Percentiles rank a stretch among this genome's conserved stretches.
These are phyloP conservation scores for Zonotrichia leucophrys DNA, from an alignment of 2,113 vertebrate genomes.

Conservation along the genomic window DNA sequence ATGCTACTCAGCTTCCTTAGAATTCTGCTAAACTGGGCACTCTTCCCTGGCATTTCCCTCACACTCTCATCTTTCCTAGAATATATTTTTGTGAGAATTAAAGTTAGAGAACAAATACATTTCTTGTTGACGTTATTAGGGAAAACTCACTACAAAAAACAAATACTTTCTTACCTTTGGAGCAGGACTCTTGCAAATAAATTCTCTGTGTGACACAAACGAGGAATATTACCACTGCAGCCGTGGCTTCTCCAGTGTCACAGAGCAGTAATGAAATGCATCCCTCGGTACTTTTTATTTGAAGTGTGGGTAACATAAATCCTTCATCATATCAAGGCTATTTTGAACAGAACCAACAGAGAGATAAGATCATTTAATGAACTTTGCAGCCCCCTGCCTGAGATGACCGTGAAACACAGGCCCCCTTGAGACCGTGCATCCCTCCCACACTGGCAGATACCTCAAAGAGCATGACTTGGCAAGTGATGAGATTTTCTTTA, in stretches of 20 bases:
- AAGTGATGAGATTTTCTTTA: slow-evolving; percentile 52
- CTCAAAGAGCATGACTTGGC: slow-evolving; percentile 68
- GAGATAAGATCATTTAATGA: slow-evolving; percentile 75
- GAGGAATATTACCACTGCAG: slow-evolving; percentile 17
- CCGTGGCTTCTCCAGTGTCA: slow-evolving; percentile 45
- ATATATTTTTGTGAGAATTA: neutral
- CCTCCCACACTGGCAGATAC: slow-evolving; percentile 73
- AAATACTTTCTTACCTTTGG: slow-evolving; percentile 65
- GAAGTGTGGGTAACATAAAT: slow-evolving; percentile 70
- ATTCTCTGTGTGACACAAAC: slow-evolving; percentile 38
- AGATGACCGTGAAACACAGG: slow-evolving; percentile 70
- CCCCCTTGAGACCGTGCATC: slow-evolving; percentile 4
- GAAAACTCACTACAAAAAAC: neutral
- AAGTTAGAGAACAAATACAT: neutral
- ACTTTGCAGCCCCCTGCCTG: slow-evolving; percentile 73
- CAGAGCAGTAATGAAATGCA: slow-evolving; percentile 58
- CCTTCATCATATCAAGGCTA: slow-evolving; percentile 72
- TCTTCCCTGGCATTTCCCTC: slow-evolving; percentile 29
- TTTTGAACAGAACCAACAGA: slow-evolving; percentile 67
- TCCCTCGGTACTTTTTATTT: slow-evolving; percentile 71
- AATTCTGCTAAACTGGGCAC: slow-evolving; percentile 51
- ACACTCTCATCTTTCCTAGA: slow-evolving; percentile 10
- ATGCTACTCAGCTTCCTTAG: slow-evolving; percentile 38
- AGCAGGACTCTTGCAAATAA: slow-evolving; percentile 42
- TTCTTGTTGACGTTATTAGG: neutral